These are phyloP conservation scores for Cygnus buccinator DNA, from an alignment of 2,113 vertebrate genomes.

Conservation along the genomic window DNA sequence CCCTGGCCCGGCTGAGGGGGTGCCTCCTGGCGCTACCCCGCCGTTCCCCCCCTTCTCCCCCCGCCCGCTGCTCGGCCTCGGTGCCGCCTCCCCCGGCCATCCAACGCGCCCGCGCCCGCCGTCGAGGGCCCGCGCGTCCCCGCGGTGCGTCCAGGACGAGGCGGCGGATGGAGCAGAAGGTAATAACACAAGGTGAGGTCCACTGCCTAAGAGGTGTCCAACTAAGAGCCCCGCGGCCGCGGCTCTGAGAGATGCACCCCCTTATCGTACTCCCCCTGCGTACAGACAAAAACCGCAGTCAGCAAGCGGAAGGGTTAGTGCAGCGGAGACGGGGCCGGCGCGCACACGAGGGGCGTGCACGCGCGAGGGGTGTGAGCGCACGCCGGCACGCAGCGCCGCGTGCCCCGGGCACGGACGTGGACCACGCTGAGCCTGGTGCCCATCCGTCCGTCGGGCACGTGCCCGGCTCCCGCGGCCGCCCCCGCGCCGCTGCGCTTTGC, in stretches of 20 bases:
- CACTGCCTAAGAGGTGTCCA: constrained; percentile 76
- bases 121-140: constrained; percentile 67
- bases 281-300: constrained; percentile 89
- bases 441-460: rapidly evolving
- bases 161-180: constrained; percentile 65
- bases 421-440: neutral
- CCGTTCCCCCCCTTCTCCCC: neutral
- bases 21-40: constrained; percentile 54
- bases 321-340: constrained; percentile 50
- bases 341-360: neutral
- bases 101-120: constrained; percentile 37
- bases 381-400: neutral
- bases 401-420: neutral
- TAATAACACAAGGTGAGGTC: constrained; percentile 81
- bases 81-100: constrained; percentile 33
- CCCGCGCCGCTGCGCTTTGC: neutral
- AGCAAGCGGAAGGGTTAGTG: constrained; percentile 85
- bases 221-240: constrained; percentile 77
- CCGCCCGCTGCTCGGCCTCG: neutral
- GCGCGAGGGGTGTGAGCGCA: neutral
- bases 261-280: constrained; percentile 87
- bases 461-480: neutral
- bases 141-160: constrained; percentile 59
- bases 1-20: constrained; percentile 50
- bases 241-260: constrained; percentile 78